A percentile compares a stretch with the other conserved stretches of the same genome.
phyloP scores from a whole-genome alignment of 2,113 vertebrate species.

The Rostratula benghalensis region DNA sequence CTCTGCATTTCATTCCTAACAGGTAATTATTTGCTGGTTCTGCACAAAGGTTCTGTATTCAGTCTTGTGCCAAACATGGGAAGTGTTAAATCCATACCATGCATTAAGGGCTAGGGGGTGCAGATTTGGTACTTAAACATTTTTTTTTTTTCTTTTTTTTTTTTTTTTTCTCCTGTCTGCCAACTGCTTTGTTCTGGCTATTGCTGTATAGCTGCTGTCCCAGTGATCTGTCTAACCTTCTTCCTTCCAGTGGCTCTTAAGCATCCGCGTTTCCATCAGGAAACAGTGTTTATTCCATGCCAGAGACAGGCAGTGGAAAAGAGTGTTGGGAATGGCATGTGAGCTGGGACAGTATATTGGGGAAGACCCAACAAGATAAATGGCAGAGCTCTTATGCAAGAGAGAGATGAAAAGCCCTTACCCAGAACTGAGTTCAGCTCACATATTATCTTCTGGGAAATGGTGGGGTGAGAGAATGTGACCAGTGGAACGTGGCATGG shows the following conservation, averaged over 20 bases:
- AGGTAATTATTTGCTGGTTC: neutral
- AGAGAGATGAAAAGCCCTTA: neutral
- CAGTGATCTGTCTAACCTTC: neutral
- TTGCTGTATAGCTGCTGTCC: neutral
- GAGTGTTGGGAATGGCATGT: rapidly evolving
- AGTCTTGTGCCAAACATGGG: neutral
- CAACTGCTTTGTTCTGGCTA: neutral
- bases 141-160: too few relatives aligned
- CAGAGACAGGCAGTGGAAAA: neutral
- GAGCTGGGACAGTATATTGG: neutral
- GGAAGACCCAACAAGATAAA: neutral
- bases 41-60: neutral
- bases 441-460: neutral
- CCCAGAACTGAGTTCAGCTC: neutral
- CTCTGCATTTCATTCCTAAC: neutral
- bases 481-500: rapidly evolving
- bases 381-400: neutral
- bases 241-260: neutral
- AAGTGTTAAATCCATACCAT: neutral
- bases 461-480: neutral
- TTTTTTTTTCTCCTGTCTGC: neutral
- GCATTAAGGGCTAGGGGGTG: neutral
- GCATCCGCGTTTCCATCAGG: neutral
- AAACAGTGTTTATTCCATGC: neutral
- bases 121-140: neutral